phyloP scores from a whole-genome alignment of 2,797 vertebrate genomes.

The Streptopelia turtur region DNA sequence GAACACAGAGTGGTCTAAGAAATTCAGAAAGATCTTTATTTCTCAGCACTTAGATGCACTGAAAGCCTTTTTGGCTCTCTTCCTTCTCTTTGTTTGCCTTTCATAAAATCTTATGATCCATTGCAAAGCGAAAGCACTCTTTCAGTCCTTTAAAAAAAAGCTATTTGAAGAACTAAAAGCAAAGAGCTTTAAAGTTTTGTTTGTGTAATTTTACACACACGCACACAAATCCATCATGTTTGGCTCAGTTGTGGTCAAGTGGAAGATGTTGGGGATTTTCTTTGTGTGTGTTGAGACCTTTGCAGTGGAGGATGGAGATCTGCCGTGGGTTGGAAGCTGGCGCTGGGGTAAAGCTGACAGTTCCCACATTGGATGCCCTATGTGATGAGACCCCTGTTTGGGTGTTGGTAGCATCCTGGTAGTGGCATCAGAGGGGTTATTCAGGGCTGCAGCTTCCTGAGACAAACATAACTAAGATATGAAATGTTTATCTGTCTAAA shows the following conservation, averaged over 20 bases:
- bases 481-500: not conserved
- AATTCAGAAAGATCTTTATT: slow-evolving; percentile 28
- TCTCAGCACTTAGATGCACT: not conserved
- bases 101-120: not conserved
- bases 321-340: not conserved
- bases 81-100: not conserved
- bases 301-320: not conserved
- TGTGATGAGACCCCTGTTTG: fast-evolving
- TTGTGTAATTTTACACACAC: not conserved
- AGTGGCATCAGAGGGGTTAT: not conserved
- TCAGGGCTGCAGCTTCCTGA: not conserved
- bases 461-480: not conserved
- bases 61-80: slow-evolving; percentile 26
- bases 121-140: not conserved
- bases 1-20: not conserved
- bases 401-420: not conserved
- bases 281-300: not conserved
- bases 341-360: not conserved
- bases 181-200: not conserved
- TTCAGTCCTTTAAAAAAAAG: not conserved
- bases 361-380: fast-evolving
- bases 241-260: not conserved
- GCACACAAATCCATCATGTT: not conserved
- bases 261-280: not conserved
- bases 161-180: slow-evolving; percentile 7